Base-by-base conservation (phyloP, 2,888 invertebrate genomes). In the Lumbricus terrestris region DNA sequence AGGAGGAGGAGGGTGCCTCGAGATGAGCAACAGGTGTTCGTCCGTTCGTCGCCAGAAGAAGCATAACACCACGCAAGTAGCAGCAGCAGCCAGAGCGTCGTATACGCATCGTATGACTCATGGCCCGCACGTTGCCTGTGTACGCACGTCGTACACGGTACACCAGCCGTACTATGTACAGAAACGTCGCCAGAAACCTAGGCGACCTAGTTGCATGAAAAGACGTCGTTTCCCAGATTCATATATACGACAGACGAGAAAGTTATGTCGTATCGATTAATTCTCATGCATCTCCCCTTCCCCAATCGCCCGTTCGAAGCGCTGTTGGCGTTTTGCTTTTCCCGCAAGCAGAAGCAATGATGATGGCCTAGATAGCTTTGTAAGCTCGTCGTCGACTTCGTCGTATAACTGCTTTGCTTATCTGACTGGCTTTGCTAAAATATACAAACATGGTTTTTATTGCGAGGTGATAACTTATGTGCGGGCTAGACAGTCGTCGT, bases 361-460 rank as follows among this genome's bases (percentile, higher is more conserved):
- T 69, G 29, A 69, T 69, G 69, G 69, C 69, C 69, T 69, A 69
- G 69, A n/a, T 69, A n/a, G 69, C n/a, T 69, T 23, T 13, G 11
- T 23, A 8, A 1, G n/a, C 1, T 3, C 16, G 69, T 40, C 69
- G 69, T 69, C 29, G 69, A 29, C n/a, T 54, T 3, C 23, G n/a
- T 23, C 47, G 47, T n/a, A n/a, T n/a, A 69, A n/a, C 69, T 69
- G 69, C 69, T 69, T 69, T 69, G 69, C 69, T 69, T 69, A 69
- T 69, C 69, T 69, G n/a, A n/a, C 69, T 69, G 69, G 69, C 69
- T 69, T 69, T n/a, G 69, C 69, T n/a, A 69, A 69, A 69, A 69
- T n/a, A 29, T 29, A 29, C 29, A 69, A 69, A 69, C 29, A 69
- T 69, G 69, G 69, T 69, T 29, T 69, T n/a, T n/a, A n/a, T 69